A percentile compares a stretch with the other conserved stretches of the same genome.
These are phyloP conservation scores for Protaetia brevitarsis DNA, from an alignment of 1,140 invertebrate species.

Conservation along the genomic window DNA sequence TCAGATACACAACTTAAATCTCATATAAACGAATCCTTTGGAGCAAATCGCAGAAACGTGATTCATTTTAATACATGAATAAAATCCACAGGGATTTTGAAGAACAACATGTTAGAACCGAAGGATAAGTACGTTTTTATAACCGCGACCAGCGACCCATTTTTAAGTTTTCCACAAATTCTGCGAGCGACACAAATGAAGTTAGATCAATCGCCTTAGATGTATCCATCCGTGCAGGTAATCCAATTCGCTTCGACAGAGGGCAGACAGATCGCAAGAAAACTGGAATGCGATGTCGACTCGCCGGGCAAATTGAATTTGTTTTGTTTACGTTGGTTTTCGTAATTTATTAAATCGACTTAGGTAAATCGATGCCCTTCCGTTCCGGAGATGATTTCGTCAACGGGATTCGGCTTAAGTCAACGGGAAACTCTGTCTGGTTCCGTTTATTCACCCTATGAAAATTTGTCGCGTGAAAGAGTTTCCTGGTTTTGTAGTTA, in stretches of 20 bases:
- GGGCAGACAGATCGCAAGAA: slow-evolving; percentile 11
- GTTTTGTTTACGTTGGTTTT: slow-evolving; percentile 1
- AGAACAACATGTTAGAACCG: background rate
- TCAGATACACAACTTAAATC: no score
- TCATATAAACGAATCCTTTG: no score
- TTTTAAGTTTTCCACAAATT: slow-evolving; percentile 3
- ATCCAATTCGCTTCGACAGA: slow-evolving; percentile 1
- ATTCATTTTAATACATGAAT: no score
- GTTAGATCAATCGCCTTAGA: background rate
- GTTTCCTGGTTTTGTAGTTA: no score
- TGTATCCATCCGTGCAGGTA: background rate
- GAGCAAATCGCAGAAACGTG: no score
- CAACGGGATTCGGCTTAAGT: background rate
- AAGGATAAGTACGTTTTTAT: background rate
- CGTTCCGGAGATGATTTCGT: background rate
- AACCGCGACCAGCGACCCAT: background rate
- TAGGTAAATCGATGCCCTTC: background rate
- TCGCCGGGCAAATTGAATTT: slow-evolving; percentile 1
- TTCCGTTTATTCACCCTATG: background rate
- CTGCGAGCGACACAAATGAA: background rate
- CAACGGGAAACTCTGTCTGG: background rate
- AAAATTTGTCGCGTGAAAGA: background rate
- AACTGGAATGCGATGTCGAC: slow-evolving; percentile 3
- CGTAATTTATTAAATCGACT: background rate
- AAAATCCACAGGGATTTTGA: no score